Evolutionary conservation across 2,888 invertebrate species (phyloP).

Genomic region (Cistogaster globosa): DNA sequence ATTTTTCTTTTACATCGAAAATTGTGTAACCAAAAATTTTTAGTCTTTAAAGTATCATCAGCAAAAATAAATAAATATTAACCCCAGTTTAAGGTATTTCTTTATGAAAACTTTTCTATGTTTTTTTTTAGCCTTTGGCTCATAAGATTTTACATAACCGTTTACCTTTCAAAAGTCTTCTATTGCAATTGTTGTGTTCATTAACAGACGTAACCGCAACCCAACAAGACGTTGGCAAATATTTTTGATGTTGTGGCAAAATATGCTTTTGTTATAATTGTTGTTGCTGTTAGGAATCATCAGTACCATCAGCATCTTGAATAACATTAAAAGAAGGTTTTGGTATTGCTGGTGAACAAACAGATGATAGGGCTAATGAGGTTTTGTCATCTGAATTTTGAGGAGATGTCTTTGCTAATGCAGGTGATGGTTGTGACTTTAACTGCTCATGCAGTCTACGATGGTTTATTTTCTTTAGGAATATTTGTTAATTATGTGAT

Average conservation of each 20-base stretch:
- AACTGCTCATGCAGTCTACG: no score
- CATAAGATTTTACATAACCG: slow-evolving; percentile 66
- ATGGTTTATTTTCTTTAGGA: background rate
- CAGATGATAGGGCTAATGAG: background rate
- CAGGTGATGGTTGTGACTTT: background rate
- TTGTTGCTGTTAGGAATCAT: slow-evolving; percentile 6
- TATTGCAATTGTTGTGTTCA: slow-evolving; percentile 54
- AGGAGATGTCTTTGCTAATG: slow-evolving; percentile 13
- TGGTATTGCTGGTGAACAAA: slow-evolving; percentile 11
- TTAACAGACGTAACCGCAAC: slow-evolving; percentile 62
- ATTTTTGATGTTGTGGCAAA: slow-evolving; percentile 49
- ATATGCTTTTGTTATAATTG: background rate
- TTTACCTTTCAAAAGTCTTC: slow-evolving; percentile 76
- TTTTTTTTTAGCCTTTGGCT: slow-evolving; percentile 1
- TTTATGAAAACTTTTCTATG: background rate
- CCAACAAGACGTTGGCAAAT: slow-evolving; percentile 50
- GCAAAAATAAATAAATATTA: no score
- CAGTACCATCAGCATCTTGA: slow-evolving; percentile 29
- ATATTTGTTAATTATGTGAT: background rate
- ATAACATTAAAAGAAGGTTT: slow-evolving; percentile 33
- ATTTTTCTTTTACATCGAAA: no score
- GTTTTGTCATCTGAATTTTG: slow-evolving; percentile 47
- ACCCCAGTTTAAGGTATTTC: background rate
- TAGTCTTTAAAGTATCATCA: no score
- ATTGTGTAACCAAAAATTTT: no score